Conservation (phyloP, 2,113 vertebrate species). For the Chaenocephalus aceratus region DNA sequence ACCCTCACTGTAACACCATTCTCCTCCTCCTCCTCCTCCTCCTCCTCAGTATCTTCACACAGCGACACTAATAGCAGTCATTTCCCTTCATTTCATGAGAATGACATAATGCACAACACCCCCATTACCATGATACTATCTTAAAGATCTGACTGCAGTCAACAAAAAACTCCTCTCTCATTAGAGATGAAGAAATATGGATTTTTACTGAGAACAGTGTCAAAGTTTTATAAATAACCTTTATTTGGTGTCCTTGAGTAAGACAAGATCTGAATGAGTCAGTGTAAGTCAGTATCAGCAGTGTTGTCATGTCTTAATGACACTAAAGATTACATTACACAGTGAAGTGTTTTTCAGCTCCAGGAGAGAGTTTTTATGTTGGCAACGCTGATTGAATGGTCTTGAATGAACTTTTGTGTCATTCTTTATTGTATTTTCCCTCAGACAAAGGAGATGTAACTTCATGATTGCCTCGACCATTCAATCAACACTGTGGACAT, state of each 20-base stretch:
- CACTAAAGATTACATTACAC: not conserved
- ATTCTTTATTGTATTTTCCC: not conserved
- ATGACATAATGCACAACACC: slow-evolving; percentile 63
- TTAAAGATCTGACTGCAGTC: slow-evolving; percentile 58
- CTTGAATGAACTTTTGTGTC: not conserved
- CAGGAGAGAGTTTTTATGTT: not conserved
- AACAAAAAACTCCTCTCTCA: slow-evolving; percentile 56
- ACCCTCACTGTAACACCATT: slow-evolving; percentile 11
- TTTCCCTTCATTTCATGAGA: slow-evolving; percentile 70
- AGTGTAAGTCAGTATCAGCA: not conserved
- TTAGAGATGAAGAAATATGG: not conserved
- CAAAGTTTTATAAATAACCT: not conserved
- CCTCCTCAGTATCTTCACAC: slow-evolving; percentile 41
- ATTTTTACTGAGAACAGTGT: not conserved
- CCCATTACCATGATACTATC: slow-evolving; percentile 62
- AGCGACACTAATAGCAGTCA: slow-evolving; percentile 58
- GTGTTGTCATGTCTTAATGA: not conserved
- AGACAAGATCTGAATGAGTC: not conserved
- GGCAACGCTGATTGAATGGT: not conserved
- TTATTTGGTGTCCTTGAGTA: not conserved
- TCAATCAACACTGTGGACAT: not conserved
- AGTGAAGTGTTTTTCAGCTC: not conserved
- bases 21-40: slow-evolving; percentile 39
- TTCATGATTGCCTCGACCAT: not conserved
- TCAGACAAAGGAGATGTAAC: not conserved